Evolutionary conservation across 2,888 invertebrate genomes (phyloP).

Genomic region (Drosophila atripex): DNA sequence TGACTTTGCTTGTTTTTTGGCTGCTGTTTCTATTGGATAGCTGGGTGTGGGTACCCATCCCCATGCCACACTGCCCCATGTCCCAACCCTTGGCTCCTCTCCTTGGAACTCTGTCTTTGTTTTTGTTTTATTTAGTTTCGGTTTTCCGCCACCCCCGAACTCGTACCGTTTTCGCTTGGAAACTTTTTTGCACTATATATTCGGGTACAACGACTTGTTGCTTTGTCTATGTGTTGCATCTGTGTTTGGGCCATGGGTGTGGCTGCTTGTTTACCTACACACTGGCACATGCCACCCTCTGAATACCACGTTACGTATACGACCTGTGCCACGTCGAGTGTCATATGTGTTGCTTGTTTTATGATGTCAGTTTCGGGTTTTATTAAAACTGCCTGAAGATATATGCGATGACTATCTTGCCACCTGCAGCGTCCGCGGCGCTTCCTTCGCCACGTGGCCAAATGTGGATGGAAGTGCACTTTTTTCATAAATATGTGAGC

Average conservation of each 20-base stretch:
- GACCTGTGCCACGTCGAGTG: constrained; percentile 68
- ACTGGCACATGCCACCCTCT: constrained; percentile 6
- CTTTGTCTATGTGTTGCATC: constrained; percentile 63
- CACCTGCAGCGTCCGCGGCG: background rate
- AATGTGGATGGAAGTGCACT: constrained; percentile 38
- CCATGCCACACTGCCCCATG: background rate
- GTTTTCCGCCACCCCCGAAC: constrained; percentile 47
- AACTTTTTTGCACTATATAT: constrained; percentile 59
- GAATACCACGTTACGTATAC: constrained; percentile 66
- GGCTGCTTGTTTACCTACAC: constrained; percentile 56
- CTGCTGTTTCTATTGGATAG: constrained; percentile 43
- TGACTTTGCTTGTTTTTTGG: constrained; percentile 46
- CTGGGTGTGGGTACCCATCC: constrained; percentile 12
- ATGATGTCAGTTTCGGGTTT: constrained; percentile 80
- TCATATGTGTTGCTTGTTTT: constrained; percentile 71
- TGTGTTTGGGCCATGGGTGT: constrained; percentile 60
- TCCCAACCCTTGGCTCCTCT: background rate
- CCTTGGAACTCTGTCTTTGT: constrained; percentile 37
- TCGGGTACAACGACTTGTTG: constrained; percentile 77
- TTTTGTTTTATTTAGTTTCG: constrained; percentile 49
- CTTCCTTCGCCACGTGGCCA: constrained; percentile 46
- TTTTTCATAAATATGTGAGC: constrained; percentile 76
- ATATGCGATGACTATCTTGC: constrained; percentile 51
- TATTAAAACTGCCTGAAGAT: constrained; percentile 77
- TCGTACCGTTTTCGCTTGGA: background rate